Evolutionary conservation across 2,113 vertebrate genomes (phyloP), one percentile per base, ranked within the genome.

Genomic region (Rhagologus leucostigma): DNA sequence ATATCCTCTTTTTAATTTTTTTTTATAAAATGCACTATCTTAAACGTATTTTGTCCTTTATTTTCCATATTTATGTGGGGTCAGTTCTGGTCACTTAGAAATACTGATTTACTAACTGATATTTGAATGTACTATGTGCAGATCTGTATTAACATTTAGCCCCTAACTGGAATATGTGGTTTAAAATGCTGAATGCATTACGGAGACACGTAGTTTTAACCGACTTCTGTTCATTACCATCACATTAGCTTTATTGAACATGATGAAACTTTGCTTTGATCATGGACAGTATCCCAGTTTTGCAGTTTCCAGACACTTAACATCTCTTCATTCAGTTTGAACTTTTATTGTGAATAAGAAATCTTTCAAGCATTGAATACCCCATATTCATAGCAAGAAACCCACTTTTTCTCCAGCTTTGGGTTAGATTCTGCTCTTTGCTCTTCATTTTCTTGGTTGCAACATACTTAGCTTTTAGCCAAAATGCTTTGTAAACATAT

Each of bases 101-200:
- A 55, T 86, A 74, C 15, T 89, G 46, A 77, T n/a, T 90, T 90
- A 42, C 9, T 77, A 88, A 93, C 47, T 86, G 55, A 22, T 83
- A 77, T 88, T 93, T 86, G 59, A 88, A 83, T 32, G 13, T 55
- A 50, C 26, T 77, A 0, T 39, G 67, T 67, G 35, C 13, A 70
- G 13, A 88, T 74, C 68, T 77, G 5, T 59, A 67, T 83, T 96
- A 84, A 77, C 63, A 77, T 88, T 94, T 94, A 88, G 59, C 29
- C 39, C 13, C 8, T 90, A 93, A 70, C 33, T 90, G 59, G 55
- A 90, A 74, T 77, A 94, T 13, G 12, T 89, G 64, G 11, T 67
- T 81, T 94, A 81, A 96, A 95, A 92, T 92, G 71, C 70, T 95
- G 67, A 84, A 89, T 64, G 37, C 24, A 65, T 93, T 92, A 74